Conservation (phyloP, 2,797 vertebrate genomes). For the Champsocephalus esox region DNA sequence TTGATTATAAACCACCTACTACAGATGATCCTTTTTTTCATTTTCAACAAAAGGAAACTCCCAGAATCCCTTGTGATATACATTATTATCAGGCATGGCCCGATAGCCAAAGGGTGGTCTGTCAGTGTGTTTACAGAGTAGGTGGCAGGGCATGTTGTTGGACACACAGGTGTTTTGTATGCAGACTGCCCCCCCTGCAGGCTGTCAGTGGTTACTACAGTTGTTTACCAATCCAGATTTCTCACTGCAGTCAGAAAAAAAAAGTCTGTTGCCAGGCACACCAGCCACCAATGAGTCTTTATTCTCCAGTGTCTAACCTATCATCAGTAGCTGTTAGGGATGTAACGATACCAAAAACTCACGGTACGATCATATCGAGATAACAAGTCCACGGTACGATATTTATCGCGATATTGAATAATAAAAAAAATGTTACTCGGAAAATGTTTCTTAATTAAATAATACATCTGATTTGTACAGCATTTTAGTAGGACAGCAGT, state of each 20-base stretch:
- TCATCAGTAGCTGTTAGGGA: not conserved
- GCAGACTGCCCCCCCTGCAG: conserved; percentile 76
- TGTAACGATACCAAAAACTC: too few species aligned
- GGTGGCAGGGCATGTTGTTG: conserved; percentile 38
- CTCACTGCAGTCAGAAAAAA: conserved; percentile 46
- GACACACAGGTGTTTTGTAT: conserved; percentile 27
- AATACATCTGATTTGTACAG: too few species aligned
- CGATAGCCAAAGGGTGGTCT: conserved; percentile 32
- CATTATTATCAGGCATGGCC: conserved; percentile 23
- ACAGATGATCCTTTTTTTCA: not conserved
- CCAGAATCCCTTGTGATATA: conserved; percentile 27
- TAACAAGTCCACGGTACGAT: too few species aligned
- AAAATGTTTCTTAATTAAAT: too few species aligned
- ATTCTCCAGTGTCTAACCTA: not conserved
- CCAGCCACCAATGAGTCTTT: not conserved
- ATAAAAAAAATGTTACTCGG: too few species aligned
- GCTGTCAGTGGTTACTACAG: conserved; percentile 41
- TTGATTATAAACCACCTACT: not conserved
- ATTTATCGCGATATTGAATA: too few species aligned
- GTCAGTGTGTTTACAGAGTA: conserved; percentile 29
- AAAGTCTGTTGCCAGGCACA: not conserved
- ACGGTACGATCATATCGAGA: too few species aligned
- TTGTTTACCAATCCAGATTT: conserved; percentile 60
- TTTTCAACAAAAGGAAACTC: conserved; percentile 10
- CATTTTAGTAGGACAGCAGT: too few species aligned